Evolutionary conservation across 2,888 invertebrate genomes (phyloP).

Genomic region (Agrochola lychnidis): DNA sequence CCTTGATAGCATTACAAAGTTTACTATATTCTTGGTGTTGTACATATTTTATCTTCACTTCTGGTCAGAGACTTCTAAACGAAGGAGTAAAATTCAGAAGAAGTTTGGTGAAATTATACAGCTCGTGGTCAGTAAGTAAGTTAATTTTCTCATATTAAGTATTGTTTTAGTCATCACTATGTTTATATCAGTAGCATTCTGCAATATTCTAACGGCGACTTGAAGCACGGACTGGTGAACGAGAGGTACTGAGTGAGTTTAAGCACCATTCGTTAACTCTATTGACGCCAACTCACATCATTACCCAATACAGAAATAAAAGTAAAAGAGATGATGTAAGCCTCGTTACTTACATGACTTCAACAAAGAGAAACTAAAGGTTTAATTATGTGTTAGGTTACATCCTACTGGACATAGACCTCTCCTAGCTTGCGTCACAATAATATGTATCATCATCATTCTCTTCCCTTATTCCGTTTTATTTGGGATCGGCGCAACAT

Average conservation of each 20-base stretch:
- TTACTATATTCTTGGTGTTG: conserved; percentile 12
- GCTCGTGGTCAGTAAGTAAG: conserved; percentile 23
- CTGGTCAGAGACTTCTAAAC: conserved; percentile 25
- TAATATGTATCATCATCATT: too few species aligned
- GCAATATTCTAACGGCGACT: background rate
- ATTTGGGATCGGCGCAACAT: too few species aligned
- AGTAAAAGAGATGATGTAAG: background rate
- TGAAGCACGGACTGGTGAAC: background rate
- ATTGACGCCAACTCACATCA: background rate
- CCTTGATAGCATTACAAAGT: conserved; percentile 10
- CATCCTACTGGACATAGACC: background rate
- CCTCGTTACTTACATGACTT: background rate
- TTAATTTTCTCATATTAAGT: background rate
- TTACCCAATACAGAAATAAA: background rate
- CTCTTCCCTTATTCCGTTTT: too few species aligned
- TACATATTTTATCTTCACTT: background rate
- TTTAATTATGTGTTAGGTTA: background rate
- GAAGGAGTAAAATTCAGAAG: conserved; percentile 18
- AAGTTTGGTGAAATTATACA: conserved; percentile 19
- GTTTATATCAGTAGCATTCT: background rate
- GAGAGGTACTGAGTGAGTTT: background rate
- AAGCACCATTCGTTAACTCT: too few species aligned
- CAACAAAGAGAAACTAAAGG: background rate
- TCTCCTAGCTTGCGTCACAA: too few species aligned
- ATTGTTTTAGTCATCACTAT: background rate